Conservation (phyloP, 30 jellyfish, hydroid and myxozoan genomes). For the Hydractinia echinata region DNA sequence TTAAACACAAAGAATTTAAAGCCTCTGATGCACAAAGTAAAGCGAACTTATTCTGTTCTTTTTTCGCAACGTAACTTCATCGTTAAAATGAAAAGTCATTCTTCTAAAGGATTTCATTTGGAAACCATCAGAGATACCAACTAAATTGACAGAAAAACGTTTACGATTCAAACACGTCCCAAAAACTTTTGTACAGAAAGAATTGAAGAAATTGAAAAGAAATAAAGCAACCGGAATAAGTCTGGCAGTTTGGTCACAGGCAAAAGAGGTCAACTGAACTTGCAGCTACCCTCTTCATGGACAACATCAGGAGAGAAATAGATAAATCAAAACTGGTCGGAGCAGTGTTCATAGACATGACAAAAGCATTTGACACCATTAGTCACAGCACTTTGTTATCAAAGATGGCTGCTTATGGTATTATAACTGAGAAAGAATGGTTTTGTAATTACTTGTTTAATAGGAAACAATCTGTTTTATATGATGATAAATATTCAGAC, state of each 20-base stretch:
- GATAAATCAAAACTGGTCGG: neutral
- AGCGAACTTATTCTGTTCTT: neutral
- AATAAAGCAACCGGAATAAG: neutral
- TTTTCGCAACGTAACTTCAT: neutral
- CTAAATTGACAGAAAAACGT: too few relatives aligned
- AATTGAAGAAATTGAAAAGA: neutral
- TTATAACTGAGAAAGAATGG: neutral
- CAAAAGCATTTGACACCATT: neutral
- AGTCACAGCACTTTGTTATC: neutral
- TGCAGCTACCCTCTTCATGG: neutral
- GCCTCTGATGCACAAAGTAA: neutral
- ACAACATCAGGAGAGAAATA: neutral
- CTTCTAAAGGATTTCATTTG: neutral
- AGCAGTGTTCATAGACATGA: neutral
- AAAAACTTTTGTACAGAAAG: too few relatives aligned
- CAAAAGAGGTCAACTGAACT: conserved; percentile 7
- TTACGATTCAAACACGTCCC: too few relatives aligned
- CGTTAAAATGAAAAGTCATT: neutral
- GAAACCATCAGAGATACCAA: too few relatives aligned
- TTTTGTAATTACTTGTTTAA: neutral
- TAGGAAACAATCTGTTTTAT: neutral
- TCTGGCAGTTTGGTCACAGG: neutral
- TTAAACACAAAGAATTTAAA: too few relatives aligned
- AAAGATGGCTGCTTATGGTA: neutral
- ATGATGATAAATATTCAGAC: neutral